Evolutionary conservation across 2,888 invertebrate genomes (phyloP), one percentile per base, ranked within the genome.

Genomic region (Andricus quercusramuli): DNA sequence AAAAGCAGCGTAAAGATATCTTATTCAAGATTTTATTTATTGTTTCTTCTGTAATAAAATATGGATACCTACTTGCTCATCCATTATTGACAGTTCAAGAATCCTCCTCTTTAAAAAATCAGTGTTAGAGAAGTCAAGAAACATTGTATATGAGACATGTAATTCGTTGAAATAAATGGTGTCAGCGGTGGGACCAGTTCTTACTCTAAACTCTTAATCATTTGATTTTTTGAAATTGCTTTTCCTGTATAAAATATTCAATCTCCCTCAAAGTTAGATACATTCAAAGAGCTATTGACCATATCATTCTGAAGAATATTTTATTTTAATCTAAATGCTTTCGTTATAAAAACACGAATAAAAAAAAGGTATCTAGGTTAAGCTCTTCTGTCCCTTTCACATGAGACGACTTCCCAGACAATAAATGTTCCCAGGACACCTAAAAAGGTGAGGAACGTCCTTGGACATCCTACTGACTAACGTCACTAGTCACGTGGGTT

Each of bases 401-500:
- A 37, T 20, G 11, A 51, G 29, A 68, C n/a, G 32, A 74, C 8
- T 20, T 29, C 25, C 15, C 56, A 74, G 29, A 22, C 47, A 74
- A 47, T n/a, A 56, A 74, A 74, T 15, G n/a, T 74, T 32, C 29
- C 9, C 56, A 32, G 56, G 56, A 74, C 56, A 56, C 74, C 74
- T 74, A 56, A 56, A 56, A 56, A 56, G 74, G 74, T 32, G 74
- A 74, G 17, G 51, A 51, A 37, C 32, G 29, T 74, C 32, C 20
- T 29, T 74, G 74, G 51, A 20, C n/a, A 74, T 74, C 29, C 56
- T 20, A 74, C 56, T n/a, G 74, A 56, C 32, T 32, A 74, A 74
- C 74, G 56, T 74, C 74, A 74, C 74, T 74, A 56, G 74, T 56
- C 32, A 74, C 56, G 74, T 56, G 74, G 74, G 74, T 56, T 70